Conservation (phyloP, 2,797 vertebrate genomes). For the Pyrrhura leucotis region DNA sequence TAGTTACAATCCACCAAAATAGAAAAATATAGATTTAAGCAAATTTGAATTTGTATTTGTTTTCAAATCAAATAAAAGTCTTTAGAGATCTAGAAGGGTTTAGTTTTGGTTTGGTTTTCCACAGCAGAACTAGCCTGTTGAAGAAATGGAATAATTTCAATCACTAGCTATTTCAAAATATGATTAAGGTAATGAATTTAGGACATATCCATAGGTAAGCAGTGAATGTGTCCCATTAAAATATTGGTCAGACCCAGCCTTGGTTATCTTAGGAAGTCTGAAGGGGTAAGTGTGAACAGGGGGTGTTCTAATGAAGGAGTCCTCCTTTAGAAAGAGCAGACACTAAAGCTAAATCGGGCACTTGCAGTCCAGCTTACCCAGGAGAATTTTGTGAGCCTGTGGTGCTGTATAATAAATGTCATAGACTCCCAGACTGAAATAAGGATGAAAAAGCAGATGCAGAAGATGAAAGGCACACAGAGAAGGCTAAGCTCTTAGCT, state of each 20-base stretch:
- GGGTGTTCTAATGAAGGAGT: not conserved
- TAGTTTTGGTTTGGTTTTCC: not conserved
- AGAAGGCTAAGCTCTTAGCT: not conserved
- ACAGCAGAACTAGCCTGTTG: not conserved
- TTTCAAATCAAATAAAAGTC: not conserved
- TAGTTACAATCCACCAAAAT: not conserved
- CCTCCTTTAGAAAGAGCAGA: not conserved
- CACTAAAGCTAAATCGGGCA: not conserved
- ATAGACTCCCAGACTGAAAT: not conserved
- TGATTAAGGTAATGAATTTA: not conserved
- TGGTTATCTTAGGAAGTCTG: not conserved
- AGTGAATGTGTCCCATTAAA: not conserved
- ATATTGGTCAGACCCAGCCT: not conserved
- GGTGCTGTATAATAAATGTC: not conserved
- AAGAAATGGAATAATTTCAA: not conserved
- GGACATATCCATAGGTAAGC: not conserved
- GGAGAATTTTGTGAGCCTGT: not conserved
- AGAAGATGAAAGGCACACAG: not conserved
- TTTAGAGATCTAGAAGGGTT: not conserved
- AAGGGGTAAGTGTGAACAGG: not conserved
- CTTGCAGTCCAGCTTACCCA: not conserved
- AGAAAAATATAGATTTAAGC: not conserved
- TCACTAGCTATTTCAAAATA: not conserved
- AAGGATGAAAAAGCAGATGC: not conserved
- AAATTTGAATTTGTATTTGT: not conserved